Percentiles rank a stretch among this genome's conserved stretches.
These are phyloP conservation scores for Timema cristinae DNA, from an alignment of 2,888 invertebrate genomes.

Conservation along the genomic window DNA sequence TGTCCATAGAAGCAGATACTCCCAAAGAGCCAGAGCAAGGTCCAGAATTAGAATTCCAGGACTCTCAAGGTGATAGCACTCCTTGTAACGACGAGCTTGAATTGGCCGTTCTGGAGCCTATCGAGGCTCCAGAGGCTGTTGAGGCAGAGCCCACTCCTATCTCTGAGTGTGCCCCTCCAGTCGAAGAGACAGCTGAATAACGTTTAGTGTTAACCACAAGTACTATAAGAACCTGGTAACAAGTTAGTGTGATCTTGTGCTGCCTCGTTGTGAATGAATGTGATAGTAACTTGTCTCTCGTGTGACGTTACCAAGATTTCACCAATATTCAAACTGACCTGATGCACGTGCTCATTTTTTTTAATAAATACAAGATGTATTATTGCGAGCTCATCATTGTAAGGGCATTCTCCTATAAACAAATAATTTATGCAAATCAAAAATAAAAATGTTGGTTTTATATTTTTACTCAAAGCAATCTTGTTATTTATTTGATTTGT, in stretches of 20 bases:
- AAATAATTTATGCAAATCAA: no score
- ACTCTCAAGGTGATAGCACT: conserved; percentile 21
- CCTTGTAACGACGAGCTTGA: conserved; percentile 25
- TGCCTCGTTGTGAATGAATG: conserved; percentile 9
- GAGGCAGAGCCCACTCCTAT: conserved; percentile 11
- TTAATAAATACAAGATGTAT: no score
- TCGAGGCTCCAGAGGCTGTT: conserved; percentile 5
- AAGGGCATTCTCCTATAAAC: no score
- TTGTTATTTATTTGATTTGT: no score
- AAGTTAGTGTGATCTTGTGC: no score
- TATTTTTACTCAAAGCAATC: no score
- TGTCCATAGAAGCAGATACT: not conserved
- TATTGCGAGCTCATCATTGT: no score
- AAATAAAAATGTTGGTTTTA: no score
- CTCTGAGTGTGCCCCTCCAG: conserved; percentile 12
- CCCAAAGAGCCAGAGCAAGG: not conserved
- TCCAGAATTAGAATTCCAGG: conserved; percentile 1
- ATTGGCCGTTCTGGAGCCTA: conserved; percentile 3
- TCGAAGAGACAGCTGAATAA: not conserved
- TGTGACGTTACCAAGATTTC: no score
- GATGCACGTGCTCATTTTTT: no score
- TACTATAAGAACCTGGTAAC: not conserved
- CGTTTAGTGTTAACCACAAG: not conserved
- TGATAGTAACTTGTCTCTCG: not conserved
- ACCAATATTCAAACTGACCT: no score